These are phyloP conservation scores for Lineus longissimus DNA, from an alignment of 1,140 invertebrate genomes.

Conservation along the genomic window DNA sequence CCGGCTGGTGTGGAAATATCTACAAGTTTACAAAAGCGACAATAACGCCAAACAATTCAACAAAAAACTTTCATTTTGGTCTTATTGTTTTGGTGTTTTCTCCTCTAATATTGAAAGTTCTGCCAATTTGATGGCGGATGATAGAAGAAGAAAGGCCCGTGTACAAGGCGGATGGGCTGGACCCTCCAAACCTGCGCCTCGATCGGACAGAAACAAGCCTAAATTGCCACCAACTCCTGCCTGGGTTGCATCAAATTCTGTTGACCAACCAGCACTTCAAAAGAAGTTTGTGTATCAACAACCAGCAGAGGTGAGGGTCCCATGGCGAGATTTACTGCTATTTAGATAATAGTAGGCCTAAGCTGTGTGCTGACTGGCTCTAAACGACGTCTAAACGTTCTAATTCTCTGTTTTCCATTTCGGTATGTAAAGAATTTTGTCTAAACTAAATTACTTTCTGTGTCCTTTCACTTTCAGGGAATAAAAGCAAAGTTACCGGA, in stretches of 20 bases:
- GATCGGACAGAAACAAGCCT: constrained; percentile 34
- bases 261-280: constrained; percentile 27
- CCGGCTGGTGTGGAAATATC: too few relatives aligned
- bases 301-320: constrained; percentile 28
- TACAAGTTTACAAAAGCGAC: too few relatives aligned
- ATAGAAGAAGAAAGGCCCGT: constrained; percentile 31
- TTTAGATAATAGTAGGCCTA: background rate
- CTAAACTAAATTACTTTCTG: background rate
- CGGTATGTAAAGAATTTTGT: too few relatives aligned
- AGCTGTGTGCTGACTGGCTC: too few relatives aligned
- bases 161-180: constrained; percentile 51
- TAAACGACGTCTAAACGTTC: too few relatives aligned
- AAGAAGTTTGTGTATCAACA: constrained; percentile 43
- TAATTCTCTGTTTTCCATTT: too few relatives aligned
- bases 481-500: constrained; percentile 11
- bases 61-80: too few relatives aligned
- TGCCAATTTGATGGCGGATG: constrained; percentile 24
- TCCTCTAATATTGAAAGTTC: background rate
- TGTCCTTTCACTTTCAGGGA: constrained; percentile 12
- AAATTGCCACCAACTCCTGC: constrained; percentile 24
- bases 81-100: constrained; percentile 2
- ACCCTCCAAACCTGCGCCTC: constrained; percentile 17
- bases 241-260: constrained; percentile 35
- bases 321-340: too few relatives aligned
- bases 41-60: too few relatives aligned